A percentile compares a stretch with the other conserved stretches of the same genome.
Conservation (phyloP, 2,113 vertebrate genomes). For the Mustela lutreola region DNA sequence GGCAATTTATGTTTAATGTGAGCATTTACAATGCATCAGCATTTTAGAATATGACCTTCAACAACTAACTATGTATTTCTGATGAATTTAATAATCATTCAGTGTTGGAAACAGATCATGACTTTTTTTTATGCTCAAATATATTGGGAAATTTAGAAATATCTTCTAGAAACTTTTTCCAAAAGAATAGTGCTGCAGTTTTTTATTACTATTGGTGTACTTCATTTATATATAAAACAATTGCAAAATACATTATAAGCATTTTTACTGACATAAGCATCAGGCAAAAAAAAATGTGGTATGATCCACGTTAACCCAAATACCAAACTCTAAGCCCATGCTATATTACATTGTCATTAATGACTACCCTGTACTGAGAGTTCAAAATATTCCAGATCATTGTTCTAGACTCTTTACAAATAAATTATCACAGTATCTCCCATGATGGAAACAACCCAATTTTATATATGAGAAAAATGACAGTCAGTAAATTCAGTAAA, state of each 20-base stretch:
- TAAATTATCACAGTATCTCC: not conserved
- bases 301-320: not conserved
- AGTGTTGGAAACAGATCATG: not conserved
- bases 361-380: not conserved
- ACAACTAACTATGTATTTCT: not conserved
- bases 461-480: not conserved
- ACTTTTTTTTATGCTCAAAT: not conserved
- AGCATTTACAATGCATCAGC: constrained; percentile 29
- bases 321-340: not conserved
- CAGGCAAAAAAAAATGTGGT: not conserved
- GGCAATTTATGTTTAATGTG: constrained; percentile 53
- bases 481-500: not conserved
- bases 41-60: constrained; percentile 42
- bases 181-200: not conserved
- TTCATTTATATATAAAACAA: not conserved
- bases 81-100: not conserved
- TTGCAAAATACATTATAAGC: not conserved
- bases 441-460: not conserved
- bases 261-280: not conserved
- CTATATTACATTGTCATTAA: not conserved
- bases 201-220: not conserved
- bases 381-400: not conserved
- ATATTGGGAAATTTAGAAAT: not conserved
- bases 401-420: not conserved
- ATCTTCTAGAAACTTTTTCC: not conserved